Evolutionary conservation across 2,797 vertebrate genomes (phyloP).

Genomic region (Pagetopsis macropterus): DNA sequence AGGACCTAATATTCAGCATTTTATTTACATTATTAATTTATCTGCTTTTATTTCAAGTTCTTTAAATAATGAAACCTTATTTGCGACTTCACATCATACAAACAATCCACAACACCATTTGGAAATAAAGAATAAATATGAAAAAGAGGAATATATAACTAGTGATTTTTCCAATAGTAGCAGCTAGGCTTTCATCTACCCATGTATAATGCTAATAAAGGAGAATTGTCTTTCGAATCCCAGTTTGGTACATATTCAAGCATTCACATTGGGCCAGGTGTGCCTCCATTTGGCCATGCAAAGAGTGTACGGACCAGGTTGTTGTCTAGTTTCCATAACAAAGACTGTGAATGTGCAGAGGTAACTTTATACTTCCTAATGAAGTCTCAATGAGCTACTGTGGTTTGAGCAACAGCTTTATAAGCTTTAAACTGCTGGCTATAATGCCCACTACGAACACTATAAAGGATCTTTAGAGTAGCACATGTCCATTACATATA

Average conservation of each 20-base stretch:
- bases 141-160: slow-evolving; percentile 68
- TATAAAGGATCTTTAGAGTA: slow-evolving; percentile 60
- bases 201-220: slow-evolving; percentile 77
- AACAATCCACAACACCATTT: slow-evolving; percentile 79
- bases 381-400: slow-evolving; percentile 66
- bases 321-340: slow-evolving; percentile 61
- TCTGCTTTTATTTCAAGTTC: slow-evolving; percentile 67
- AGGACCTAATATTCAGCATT: slow-evolving; percentile 65
- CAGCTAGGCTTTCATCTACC: slow-evolving; percentile 78
- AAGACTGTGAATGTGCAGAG: slow-evolving; percentile 65
- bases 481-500: slow-evolving; percentile 53
- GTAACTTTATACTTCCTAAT: slow-evolving; percentile 55
- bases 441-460: slow-evolving; percentile 68
- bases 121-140: slow-evolving; percentile 76
- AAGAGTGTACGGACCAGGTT: slow-evolving; percentile 58
- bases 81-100: slow-evolving; percentile 82
- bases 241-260: slow-evolving; percentile 76
- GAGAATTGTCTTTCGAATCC: slow-evolving; percentile 75
- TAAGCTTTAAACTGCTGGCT: slow-evolving; percentile 54
- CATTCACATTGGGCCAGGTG: slow-evolving; percentile 82
- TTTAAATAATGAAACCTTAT: slow-evolving; percentile 73
- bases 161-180: slow-evolving; percentile 68
- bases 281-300: slow-evolving; percentile 81
- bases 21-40: slow-evolving; percentile 80
- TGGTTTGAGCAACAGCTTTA: slow-evolving; percentile 55